phyloP scores from a whole-genome alignment of 2,113 vertebrate species.

The Muscicapa adusta region DNA sequence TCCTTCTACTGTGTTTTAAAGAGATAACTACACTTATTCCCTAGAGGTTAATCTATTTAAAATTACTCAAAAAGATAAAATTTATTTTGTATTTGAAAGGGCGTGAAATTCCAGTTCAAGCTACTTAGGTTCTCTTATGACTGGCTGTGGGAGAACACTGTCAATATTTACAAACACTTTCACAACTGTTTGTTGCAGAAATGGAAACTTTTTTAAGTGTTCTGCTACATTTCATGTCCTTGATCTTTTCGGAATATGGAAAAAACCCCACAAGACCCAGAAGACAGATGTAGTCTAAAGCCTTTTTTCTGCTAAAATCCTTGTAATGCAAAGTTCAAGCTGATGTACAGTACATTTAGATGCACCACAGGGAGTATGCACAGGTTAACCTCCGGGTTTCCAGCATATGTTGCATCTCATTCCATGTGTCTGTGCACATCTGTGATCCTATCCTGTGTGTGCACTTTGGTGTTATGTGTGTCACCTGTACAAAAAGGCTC shows the following conservation, averaged over 20 bases:
- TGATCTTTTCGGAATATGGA: not conserved
- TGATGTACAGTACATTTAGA: not conserved
- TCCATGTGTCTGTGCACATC: not conserved
- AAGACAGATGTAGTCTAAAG: not conserved
- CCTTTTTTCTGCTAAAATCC: not conserved
- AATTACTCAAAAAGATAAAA: not conserved
- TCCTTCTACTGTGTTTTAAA: not conserved
- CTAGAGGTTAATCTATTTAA: not conserved
- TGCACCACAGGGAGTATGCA: not conserved
- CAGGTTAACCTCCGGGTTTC: not conserved
- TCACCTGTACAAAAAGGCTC: not conserved
- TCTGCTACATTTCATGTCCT: not conserved
- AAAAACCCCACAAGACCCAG: not conserved
- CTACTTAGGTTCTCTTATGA: not conserved
- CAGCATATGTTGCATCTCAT: rapidly evolving
- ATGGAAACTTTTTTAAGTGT: not conserved
- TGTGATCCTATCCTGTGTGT: not conserved
- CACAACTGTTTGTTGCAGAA: not conserved
- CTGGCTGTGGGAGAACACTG: not conserved
- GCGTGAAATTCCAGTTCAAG: not conserved
- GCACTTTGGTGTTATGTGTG: not conserved
- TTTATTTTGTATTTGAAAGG: not conserved
- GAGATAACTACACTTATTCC: not conserved
- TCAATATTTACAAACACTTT: not conserved
- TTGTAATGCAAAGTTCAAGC: not conserved